These are phyloP conservation scores for Acipenser ruthenus DNA, from an alignment of 2,797 vertebrate species.

Conservation along the genomic window DNA sequence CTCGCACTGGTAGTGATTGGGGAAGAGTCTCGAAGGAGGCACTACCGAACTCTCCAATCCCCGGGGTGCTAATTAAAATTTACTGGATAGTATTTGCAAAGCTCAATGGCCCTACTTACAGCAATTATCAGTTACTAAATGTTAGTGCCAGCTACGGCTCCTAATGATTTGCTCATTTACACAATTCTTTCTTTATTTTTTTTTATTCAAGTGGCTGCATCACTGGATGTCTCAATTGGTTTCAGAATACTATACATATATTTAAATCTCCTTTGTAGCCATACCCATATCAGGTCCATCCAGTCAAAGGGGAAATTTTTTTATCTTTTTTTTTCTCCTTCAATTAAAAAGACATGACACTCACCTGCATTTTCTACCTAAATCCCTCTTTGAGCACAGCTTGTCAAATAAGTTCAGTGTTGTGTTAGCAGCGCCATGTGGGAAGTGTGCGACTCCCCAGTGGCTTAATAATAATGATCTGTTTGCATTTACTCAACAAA, in stretches of 20 bases:
- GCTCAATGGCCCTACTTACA: constrained; percentile 56
- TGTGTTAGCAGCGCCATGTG: not conserved
- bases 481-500: constrained; percentile 29
- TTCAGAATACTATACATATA: constrained; percentile 24
- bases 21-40: constrained; percentile 45
- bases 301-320: constrained; percentile 10
- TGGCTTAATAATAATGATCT: constrained; percentile 13
- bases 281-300: constrained; percentile 29
- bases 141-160: constrained; percentile 45
- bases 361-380: constrained; percentile 19
- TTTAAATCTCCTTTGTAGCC: constrained; percentile 6
- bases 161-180: constrained; percentile 42
- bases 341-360: constrained; percentile 16
- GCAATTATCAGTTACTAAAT: constrained; percentile 65
- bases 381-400: constrained; percentile 16
- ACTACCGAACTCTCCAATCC: constrained; percentile 50
- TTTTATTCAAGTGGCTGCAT: constrained; percentile 32
- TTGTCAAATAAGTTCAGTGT: not conserved
- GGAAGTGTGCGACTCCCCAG: constrained; percentile 2
- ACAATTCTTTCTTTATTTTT: constrained; percentile 22
- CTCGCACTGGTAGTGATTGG: constrained; percentile 41
- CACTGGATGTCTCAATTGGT: constrained; percentile 29
- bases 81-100: constrained; percentile 62
- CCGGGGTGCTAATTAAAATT: constrained; percentile 70
- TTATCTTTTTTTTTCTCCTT: constrained; percentile 1